Evolutionary conservation across 2,888 invertebrate species (phyloP).

Genomic region (Deroplatys truncata): DNA sequence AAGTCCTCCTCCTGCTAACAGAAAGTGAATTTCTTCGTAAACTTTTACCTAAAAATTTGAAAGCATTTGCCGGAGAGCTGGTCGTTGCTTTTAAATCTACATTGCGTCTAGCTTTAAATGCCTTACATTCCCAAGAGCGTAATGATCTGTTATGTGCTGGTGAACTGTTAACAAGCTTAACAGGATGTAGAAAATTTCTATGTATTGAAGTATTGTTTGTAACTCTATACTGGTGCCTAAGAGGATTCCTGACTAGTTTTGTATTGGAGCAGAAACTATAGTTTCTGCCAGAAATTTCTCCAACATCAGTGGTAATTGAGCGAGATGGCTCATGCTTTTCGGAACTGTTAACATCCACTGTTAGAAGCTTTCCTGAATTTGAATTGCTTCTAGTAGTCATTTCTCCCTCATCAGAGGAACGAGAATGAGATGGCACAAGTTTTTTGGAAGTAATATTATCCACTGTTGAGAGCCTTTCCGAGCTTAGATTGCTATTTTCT

Average conservation of each 20-base stretch:
- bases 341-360: background rate
- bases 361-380: background rate
- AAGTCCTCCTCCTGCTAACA: background rate
- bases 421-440: background rate
- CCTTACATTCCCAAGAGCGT: background rate
- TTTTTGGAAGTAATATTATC: background rate
- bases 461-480: background rate
- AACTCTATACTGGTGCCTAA: background rate
- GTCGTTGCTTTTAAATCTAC: background rate
- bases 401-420: background rate
- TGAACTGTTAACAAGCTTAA: background rate
- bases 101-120: background rate
- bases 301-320: background rate
- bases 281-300: background rate
- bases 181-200: background rate
- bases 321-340: background rate
- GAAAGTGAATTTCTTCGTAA: background rate
- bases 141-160: background rate
- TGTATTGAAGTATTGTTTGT: background rate
- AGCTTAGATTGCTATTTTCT: background rate
- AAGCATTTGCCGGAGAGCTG: background rate
- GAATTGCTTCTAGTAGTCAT: background rate
- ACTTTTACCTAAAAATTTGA: background rate
- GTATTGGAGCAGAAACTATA: background rate
- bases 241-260: background rate